Conservation (phyloP, 1,140 invertebrate genomes). For the Pissodes strobi region DNA sequence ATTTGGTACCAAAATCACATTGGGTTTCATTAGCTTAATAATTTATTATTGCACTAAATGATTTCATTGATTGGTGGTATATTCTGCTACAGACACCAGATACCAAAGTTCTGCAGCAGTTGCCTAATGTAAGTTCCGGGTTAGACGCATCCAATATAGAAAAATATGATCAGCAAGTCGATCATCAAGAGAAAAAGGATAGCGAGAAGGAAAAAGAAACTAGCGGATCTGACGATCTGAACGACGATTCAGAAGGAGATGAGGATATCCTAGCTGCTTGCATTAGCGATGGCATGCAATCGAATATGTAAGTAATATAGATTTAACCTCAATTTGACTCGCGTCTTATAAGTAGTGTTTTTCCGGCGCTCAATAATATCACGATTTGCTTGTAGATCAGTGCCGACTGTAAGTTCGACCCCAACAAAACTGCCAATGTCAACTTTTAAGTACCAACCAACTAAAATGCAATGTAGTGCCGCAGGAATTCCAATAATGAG, state of each 20-base stretch:
- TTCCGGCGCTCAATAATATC: too few species aligned
- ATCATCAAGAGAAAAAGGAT: constrained; percentile 33
- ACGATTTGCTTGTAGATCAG: constrained; percentile 15
- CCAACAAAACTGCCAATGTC: constrained; percentile 39
- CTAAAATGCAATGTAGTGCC: neutral
- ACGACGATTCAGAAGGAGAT: constrained; percentile 51
- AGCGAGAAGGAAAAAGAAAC: constrained; percentile 35
- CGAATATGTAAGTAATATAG: constrained; percentile 59
- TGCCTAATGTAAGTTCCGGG: neutral
- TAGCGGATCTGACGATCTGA: constrained; percentile 31
- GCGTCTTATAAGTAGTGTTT: too few species aligned
- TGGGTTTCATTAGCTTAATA: too few species aligned
- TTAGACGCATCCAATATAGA: neutral
- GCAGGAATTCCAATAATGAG: constrained; percentile 15
- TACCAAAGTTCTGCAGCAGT: constrained; percentile 19
- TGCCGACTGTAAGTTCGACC: constrained; percentile 27
- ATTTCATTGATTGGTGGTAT: too few species aligned
- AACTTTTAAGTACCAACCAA: constrained; percentile 25
- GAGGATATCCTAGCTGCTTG: constrained; percentile 71
- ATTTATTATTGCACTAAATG: too few species aligned
- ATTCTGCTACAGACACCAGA: constrained; percentile 7
- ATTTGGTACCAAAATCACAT: too few species aligned
- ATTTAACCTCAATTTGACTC: too few species aligned
- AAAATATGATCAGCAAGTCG: too few species aligned
- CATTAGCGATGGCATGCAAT: constrained; percentile 75